Percentiles rank a stretch among this genome's conserved stretches.
These are phyloP conservation scores for Teleopsis dalmanni DNA, from an alignment of 1,140 invertebrate species.

Conservation along the genomic window DNA sequence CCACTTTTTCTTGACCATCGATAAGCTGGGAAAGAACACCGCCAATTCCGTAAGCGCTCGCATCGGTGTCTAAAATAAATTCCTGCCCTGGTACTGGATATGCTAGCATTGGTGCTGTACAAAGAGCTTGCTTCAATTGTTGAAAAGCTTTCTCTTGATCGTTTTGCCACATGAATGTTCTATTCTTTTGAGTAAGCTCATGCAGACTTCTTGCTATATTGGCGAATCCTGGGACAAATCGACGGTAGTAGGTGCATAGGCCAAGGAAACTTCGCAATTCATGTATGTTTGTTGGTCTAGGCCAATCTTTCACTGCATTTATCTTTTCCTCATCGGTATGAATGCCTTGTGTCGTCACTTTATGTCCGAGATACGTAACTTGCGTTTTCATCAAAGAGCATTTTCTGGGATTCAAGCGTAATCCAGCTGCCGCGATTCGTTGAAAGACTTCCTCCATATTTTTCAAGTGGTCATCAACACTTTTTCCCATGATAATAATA, in stretches of 20 bases:
- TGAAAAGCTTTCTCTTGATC: not conserved
- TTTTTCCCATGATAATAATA: slow-evolving; percentile 12
- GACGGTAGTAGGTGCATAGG: not conserved
- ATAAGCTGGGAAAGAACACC: slow-evolving; percentile 18
- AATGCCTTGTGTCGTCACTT: slow-evolving; percentile 3
- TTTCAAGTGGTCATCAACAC: slow-evolving; percentile 4
- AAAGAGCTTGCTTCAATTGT: not conserved
- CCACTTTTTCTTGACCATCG: slow-evolving; percentile 18
- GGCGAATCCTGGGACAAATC: too few relatives aligned
- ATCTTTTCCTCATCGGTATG: slow-evolving; percentile 5
- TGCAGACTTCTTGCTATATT: not conserved
- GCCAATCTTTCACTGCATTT: not conserved
- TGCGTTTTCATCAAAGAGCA: not conserved
- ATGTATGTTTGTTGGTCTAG: not conserved
- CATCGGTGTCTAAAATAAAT: slow-evolving; percentile 23
- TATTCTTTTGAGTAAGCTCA: not conserved
- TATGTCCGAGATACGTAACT: too few relatives aligned
- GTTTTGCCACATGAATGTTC: not conserved
- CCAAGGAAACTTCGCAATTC: slow-evolving; percentile 4
- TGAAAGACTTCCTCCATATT: slow-evolving; percentile 2
- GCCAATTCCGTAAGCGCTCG: slow-evolving; percentile 16
- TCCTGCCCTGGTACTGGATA: slow-evolving; percentile 1
- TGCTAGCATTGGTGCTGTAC: not conserved
- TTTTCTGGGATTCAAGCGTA: not conserved
- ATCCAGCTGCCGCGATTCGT: not conserved